Base-by-base conservation (phyloP, 2,797 vertebrate genomes). In the Loriculus beryllinus region DNA sequence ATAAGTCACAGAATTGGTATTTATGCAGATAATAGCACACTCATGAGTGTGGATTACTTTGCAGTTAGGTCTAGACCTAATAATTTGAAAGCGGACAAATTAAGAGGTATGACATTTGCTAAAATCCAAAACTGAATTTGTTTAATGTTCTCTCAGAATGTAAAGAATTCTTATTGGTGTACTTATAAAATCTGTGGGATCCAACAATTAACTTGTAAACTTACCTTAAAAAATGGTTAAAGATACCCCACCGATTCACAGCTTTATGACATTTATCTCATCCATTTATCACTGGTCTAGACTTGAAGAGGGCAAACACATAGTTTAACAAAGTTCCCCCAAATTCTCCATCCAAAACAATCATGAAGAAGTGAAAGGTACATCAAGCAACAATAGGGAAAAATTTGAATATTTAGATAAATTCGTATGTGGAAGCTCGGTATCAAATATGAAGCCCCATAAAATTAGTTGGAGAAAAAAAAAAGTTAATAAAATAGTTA, bases 31-130 rank as follows among this genome's bases (percentile, higher is more conserved):
- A 93, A 85, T 16, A 90, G 82, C 47, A 56, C 31, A 88, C 92
- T 80, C 86, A 91, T 74, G 79, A 95, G 77, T 51, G 68, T 59
- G 93, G 92, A 92, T 94, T 97, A 96, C 81, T 88, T 89, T 91
- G 88, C 93, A 93, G 94, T 74, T 51, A 59, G 68, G 88, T 90
- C 67, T 22, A 57, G 25, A 91, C 40, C 92, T 93, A 91, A 9
- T 37, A 60, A 75, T 84, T 74, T 89, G 63, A 83, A 88, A 94
- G 59, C n/a, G 92, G 42, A 72, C 29, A 87, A 91, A 86, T 88
- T 75, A 77, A 93, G 76, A 79, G 39, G 42, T 23, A n/a, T 43
- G 43, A 23, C 56, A 37, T 22, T 52, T 54, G 17, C 67, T 52
- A 74, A 84, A 76, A 86, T 26, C 40, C 70, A 86, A 67, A 84